Evolutionary conservation across 2,113 vertebrate genomes (phyloP), one percentile per base, ranked within the genome.

Genomic region (Sylvietta virens): DNA sequence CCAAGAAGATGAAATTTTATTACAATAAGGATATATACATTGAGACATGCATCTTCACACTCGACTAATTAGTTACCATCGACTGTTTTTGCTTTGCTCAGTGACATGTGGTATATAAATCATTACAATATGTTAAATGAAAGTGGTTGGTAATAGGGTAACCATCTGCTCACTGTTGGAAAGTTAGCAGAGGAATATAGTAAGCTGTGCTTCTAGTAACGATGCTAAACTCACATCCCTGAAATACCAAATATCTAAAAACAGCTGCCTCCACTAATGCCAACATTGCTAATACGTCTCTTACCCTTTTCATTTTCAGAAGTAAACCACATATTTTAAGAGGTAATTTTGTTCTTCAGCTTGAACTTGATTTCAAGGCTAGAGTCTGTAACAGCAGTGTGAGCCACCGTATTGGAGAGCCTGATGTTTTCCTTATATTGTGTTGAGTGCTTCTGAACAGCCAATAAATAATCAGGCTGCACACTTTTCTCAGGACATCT

Each of bases 41-140:
- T 87, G 92, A 97, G 92, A 85, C 96, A 85, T 56, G 84, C 15
- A 10, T 97, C 97, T 97, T 98, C 93, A 97, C 95, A 94, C 90
- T 97, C 95, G 92, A 87, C 96, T 97, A 97, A 98, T 98, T 97
- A 97, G 97, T 96, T 94, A 77, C 96, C 93, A 81, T 95, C 54
- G 37, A 96, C 92, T 97, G 96, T 86, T 97, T 98, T 96, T 94
- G 89, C 97, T 97, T 97, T 97, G 95, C 96, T 98, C 4, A 0
- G 92, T 94, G 97, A 94, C 97, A 97, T 98, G 98, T 97, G 98
- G 95, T 96, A 95, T 95, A 97, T 97, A 98, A 98, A 98, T 98
- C 97, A 98, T 94, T 96, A 97, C 97, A 98, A 97, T 98, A 98
- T 97, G 97, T 97, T 98, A 97, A 97, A 98, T 97, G 96, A 97